Evolutionary conservation across 2,797 vertebrate species (phyloP).

Genomic region (Pyrocephalus nanus): DNA sequence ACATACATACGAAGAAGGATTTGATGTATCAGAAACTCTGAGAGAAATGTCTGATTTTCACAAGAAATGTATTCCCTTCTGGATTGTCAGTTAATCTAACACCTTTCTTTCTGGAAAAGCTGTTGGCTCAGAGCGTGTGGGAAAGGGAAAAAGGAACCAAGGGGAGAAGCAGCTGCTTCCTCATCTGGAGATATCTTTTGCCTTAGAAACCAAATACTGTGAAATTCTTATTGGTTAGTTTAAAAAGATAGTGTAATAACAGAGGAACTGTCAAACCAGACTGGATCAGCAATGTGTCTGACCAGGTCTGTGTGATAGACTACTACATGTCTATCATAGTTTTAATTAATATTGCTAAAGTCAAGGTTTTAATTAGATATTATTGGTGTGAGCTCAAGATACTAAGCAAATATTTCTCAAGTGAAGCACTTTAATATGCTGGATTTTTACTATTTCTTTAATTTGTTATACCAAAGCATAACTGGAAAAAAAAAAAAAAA

Average conservation of each 20-base stretch:
- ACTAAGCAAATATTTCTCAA: background rate
- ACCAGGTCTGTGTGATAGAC: background rate
- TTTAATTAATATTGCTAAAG: background rate
- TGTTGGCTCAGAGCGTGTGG: background rate
- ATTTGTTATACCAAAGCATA: background rate
- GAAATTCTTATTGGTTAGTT: background rate
- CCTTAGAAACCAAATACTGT: conserved; percentile 40
- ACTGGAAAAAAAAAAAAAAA: background rate
- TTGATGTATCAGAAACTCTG: background rate
- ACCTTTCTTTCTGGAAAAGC: background rate
- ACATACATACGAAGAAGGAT: background rate
- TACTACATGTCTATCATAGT: background rate
- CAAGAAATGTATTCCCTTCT: background rate
- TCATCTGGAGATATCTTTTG: background rate
- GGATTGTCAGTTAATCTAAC: background rate
- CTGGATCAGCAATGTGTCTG: background rate
- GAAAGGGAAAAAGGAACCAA: background rate
- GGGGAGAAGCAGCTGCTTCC: background rate
- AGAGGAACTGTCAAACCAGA: background rate
- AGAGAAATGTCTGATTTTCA: background rate
- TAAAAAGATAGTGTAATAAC: background rate
- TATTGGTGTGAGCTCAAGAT: background rate
- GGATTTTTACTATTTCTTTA: background rate
- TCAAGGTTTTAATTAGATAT: background rate
- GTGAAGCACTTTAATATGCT: background rate